Evolutionary conservation across 1,140 invertebrate species (phyloP).

Genomic region (Helicoverpa zea): DNA sequence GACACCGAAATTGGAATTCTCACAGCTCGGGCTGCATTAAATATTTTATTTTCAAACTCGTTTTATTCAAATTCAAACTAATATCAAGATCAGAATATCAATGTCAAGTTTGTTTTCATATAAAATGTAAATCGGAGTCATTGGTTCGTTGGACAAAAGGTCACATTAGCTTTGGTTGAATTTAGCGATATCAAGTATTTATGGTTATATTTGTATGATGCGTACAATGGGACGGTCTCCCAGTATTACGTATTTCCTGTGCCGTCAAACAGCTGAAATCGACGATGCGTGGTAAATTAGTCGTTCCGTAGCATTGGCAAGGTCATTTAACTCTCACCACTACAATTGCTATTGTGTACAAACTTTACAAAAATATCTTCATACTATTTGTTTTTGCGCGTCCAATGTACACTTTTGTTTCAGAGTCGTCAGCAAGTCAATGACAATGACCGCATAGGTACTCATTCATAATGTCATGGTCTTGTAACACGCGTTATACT

Average conservation of each 20-base stretch:
- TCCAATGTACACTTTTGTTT: slow-evolving; percentile 24
- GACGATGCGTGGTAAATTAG: slow-evolving; percentile 68
- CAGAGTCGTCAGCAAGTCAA: neutral
- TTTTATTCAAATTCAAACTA: slow-evolving; percentile 14
- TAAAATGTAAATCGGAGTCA: neutral
- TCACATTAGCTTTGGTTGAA: neutral
- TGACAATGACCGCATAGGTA: slow-evolving; percentile 20
- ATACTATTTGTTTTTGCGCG: slow-evolving; percentile 23
- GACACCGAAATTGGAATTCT: neutral
- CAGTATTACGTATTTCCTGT: slow-evolving; percentile 63
- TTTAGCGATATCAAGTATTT: neutral
- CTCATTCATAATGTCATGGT: slow-evolving; percentile 21
- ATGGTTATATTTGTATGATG: slow-evolving; percentile 30
- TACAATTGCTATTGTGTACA: slow-evolving; percentile 51
- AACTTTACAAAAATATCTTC: slow-evolving; percentile 39
- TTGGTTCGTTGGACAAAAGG: slow-evolving; percentile 13
- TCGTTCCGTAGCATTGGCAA: slow-evolving; percentile 63
- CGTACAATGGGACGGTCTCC: slow-evolving; percentile 50
- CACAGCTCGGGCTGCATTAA: neutral
- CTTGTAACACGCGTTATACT: neutral
- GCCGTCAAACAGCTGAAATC: slow-evolving; percentile 64
- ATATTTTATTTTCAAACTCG: slow-evolving; percentile 2
- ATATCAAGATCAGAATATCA: slow-evolving; percentile 1
- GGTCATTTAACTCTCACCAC: slow-evolving; percentile 64
- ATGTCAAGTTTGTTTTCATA: slow-evolving; percentile 20